Evolutionary conservation across 2,113 vertebrate species (phyloP), one percentile per base, ranked within the genome.

Genomic region (Dolichallabes microphthalmus): DNA sequence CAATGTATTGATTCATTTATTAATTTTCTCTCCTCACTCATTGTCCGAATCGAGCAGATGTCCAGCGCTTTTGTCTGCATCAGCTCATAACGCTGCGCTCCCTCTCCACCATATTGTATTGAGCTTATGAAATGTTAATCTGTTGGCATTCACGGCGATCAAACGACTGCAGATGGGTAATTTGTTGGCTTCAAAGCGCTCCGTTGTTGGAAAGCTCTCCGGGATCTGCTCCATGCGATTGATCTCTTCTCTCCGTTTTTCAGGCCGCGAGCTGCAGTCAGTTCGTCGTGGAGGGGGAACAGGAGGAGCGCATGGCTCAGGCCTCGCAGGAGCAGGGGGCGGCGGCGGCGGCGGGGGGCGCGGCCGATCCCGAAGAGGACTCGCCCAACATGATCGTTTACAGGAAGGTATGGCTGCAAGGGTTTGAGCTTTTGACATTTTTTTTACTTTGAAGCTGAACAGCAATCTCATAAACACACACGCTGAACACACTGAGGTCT

Each of bases 301-400:
- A n/a, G 19, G 17, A 19, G 55, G 60, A 86, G 90, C 91, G 86
- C 85, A 97, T 98, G 97, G 97, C 97, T 74, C 97, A 97, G 88
- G 95, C 94, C 17, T 89, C 94, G 10, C 85, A 93, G 89, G 96
- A 97, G 68, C 92, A 94, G 61, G 92, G 92, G 90, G 93, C 92
- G 50, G 86, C 75, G 80, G 96, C 94, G 92, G 87, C 88, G 0
- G 60, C 92, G 2, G 95, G 1, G 94, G 92, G 90, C 93, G 52
- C 88, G 0, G 61, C 92, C 1, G 95, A 98, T 83, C 94, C 95
- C 2, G 97, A 99, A n/a, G 96, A 98, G 79, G 96, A 94, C 88
- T 96, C 97, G 79, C 97, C 98, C 22, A 98, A 99, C 88, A 98
- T 98, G 97, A 98, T 98, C 14, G 96, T 97, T 93, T 99, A 97